Percentiles rank a stretch among this genome's conserved stretches.
These are phyloP conservation scores for Euborellia annulipes DNA, from an alignment of 1,140 invertebrate genomes.

Conservation along the genomic window DNA sequence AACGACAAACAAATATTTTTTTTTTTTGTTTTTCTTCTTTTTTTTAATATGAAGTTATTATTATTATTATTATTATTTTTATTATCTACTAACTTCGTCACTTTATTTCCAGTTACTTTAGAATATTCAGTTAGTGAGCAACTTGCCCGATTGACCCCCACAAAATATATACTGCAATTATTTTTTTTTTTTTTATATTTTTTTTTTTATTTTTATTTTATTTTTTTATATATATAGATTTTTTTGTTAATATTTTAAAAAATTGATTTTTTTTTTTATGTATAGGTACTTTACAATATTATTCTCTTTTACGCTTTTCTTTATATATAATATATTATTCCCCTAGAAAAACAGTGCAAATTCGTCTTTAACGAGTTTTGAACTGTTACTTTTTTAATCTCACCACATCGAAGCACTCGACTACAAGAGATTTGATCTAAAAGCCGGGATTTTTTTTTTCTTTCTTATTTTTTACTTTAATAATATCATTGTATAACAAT, in stretches of 20 bases:
- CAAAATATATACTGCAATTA: constrained; percentile 11
- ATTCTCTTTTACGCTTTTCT: background rate
- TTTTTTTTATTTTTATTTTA: no score
- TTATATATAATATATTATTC: background rate
- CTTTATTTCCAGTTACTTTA: constrained; percentile 5
- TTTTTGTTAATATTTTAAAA: background rate
- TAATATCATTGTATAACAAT: constrained; percentile 8
- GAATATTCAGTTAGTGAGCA: constrained; percentile 13
- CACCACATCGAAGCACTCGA: constrained; percentile 8
- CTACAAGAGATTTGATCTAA: constrained; percentile 8
- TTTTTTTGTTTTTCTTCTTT: no score
- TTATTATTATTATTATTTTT: constrained; percentile 5
- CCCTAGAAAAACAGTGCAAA: background rate
- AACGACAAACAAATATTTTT: constrained; percentile 12
- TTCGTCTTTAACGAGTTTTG: background rate
- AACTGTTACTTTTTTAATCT: background rate
- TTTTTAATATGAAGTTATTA: constrained; percentile 11
- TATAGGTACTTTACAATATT: background rate
- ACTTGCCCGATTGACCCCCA: background rate
- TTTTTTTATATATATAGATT: constrained; percentile 7
- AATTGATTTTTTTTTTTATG: background rate
- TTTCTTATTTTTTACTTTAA: no score
- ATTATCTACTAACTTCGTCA: constrained; percentile 1
- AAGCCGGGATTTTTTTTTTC: background rate
- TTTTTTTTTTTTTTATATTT: constrained; percentile 6